A percentile compares a stretch with the other conserved stretches of the same genome.
phyloP scores from a whole-genome alignment of 1,140 invertebrate genomes.

The Oryzaephilus surinamensis region DNA sequence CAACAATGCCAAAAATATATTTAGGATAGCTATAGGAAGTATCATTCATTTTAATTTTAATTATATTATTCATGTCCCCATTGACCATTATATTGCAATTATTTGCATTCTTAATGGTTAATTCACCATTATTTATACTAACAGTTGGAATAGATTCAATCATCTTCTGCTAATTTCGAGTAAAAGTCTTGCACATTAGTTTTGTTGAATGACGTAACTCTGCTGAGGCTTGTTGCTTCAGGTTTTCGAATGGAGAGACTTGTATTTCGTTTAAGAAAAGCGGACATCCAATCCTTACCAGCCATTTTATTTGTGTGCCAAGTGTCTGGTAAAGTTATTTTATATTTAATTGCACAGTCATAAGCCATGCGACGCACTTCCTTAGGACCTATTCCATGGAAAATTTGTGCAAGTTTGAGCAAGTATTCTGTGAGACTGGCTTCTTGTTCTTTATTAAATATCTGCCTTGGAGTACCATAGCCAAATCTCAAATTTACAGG shows the following conservation, averaged over 20 bases:
- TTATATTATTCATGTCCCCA: too few species aligned
- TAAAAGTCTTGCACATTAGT: conserved; percentile 24
- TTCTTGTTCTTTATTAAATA: conserved; percentile 6
- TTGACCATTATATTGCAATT: too few species aligned
- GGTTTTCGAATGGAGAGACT: conserved; percentile 14
- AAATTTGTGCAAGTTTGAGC: conserved; percentile 3
- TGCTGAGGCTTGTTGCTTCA: conserved; percentile 22
- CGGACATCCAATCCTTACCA: conserved; percentile 11
- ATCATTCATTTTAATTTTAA: too few species aligned
- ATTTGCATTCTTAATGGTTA: too few species aligned
- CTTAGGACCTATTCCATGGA: conserved; percentile 3
- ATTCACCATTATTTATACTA: too few species aligned
- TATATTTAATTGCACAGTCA: too few species aligned
- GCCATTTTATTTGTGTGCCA: conserved; percentile 8
- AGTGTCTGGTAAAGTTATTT: neutral
- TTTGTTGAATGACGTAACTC: conserved; percentile 26
- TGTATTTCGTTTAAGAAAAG: conserved; percentile 10
- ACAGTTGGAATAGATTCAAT: too few species aligned
- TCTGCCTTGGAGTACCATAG: neutral
- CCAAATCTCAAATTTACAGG: conserved; percentile 1
- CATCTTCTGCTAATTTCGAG: conserved; percentile 17
- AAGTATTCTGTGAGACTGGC: conserved; percentile 4
- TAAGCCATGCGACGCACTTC: neutral
- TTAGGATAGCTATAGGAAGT: too few species aligned
- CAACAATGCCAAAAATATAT: too few species aligned